Base-by-base conservation (phyloP, 2,797 vertebrate genomes). In the Aselliscus stoliczkanus region DNA sequence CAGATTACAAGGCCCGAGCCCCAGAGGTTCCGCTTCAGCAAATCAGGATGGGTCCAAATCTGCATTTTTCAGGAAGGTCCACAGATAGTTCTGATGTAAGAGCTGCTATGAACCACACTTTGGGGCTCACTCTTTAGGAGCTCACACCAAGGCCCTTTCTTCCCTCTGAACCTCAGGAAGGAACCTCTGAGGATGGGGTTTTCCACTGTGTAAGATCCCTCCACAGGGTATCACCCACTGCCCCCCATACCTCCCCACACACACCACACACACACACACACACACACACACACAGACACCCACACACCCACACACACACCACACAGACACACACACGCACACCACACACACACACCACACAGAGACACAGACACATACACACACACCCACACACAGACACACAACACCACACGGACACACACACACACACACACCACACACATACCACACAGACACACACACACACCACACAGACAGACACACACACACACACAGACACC, bases 221-320 rank as follows among this genome's bases (percentile, higher is more conserved):
- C 14, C 11, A 15, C 8, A 21, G 44, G 23, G n/a, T n/a, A n/a
- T 34, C 14, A 3, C 42, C 50, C 7, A 27, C 29, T 25, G 10
- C 21, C 10, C 23, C 25, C 34, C n/a, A 3, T 1, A 4, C 18
- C 76, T 37, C 23, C 20, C 50, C 31, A 23, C 27, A 18, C 34
- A n/a, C 0, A 7, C 70, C 29, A 1, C 52, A 42, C 27, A 1
- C 67, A 20, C 18, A n/a, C 14, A n/a, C 6, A 54, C 9, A 3
- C 23, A 42, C 34, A 52, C 14, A 37, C 8, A 3, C 75, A n/a
- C n/a, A n/a, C n/a, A n/a, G n/a, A n/a, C n/a, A n/a, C n/a, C n/a
- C n/a, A n/a, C n/a, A n/a, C 25, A 47, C 15, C 27, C 1, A 3
- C 23, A 42, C 34, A 52, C 14, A 37, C 8, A 3, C 25, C 75